Evolutionary conservation across 2,888 invertebrate species (phyloP).

Genomic region (Ornithoptera alexandrae): DNA sequence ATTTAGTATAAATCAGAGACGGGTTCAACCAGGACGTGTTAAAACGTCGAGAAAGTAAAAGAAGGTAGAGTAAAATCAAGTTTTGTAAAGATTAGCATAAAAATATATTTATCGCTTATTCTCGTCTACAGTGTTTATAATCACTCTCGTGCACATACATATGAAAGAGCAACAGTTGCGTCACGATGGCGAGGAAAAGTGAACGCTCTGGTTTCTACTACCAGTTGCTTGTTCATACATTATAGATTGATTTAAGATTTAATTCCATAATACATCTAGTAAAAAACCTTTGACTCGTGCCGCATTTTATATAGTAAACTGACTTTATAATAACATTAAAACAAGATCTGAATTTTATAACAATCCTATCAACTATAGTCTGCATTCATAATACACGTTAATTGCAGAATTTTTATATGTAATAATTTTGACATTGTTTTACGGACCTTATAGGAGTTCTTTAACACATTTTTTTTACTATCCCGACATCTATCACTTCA

Average conservation of each 20-base stretch:
- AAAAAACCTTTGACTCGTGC: slow-evolving; percentile 17
- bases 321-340: no score
- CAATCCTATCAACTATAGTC: neutral
- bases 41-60: neutral
- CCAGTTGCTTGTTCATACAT: slow-evolving; percentile 30
- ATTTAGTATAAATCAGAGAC: no score
- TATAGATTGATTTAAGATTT: slow-evolving; percentile 38
- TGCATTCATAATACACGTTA: neutral
- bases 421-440: no score
- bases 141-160: slow-evolving; percentile 18
- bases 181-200: slow-evolving; percentile 38
- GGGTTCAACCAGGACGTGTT: no score
- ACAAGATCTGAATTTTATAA: neutral
- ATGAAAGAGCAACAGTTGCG: slow-evolving; percentile 31
- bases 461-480: no score
- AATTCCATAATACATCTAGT: slow-evolving; percentile 29
- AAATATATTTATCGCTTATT: slow-evolving; percentile 4
- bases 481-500: no score
- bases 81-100: neutral
- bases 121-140: slow-evolving; percentile 3
- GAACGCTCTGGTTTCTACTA: slow-evolving; percentile 39
- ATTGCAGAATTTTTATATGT: no score
- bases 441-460: no score
- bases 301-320: neutral
- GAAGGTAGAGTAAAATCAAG: neutral